These are phyloP conservation scores for Conistra vaccinii DNA, from an alignment of 2,888 invertebrate species.

Conservation along the genomic window DNA sequence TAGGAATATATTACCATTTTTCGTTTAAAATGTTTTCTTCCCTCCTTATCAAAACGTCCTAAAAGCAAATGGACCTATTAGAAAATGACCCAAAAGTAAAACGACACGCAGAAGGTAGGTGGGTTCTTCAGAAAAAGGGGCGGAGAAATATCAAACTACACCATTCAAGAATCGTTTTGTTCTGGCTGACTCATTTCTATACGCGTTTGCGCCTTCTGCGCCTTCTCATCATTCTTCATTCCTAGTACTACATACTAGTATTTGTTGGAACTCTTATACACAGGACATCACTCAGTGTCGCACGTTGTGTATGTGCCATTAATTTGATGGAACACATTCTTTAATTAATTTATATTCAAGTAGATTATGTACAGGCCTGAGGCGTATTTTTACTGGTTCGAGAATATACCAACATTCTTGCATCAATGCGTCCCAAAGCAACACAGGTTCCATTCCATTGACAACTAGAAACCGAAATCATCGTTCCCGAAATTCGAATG, in stretches of 20 bases:
- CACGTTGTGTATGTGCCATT: conserved; percentile 25
- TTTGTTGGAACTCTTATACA: conserved; percentile 1
- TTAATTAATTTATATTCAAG: conserved; percentile 15
- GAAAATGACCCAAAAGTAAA: too few species aligned
- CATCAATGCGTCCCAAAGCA: not conserved
- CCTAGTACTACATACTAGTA: not conserved
- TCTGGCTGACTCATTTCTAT: too few species aligned
- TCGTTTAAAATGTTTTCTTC: not conserved
- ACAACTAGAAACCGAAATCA: not conserved
- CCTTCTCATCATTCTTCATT: too few species aligned
- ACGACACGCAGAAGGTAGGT: not conserved
- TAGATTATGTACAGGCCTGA: not conserved
- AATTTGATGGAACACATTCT: conserved; percentile 29
- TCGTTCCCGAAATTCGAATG: not conserved
- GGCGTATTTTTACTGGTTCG: not conserved
- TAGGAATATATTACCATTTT: not conserved
- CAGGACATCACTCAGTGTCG: conserved; percentile 51
- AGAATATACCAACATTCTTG: not conserved
- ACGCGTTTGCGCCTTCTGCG: conserved; percentile 1
- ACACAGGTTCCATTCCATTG: not conserved
- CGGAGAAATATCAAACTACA: not conserved
- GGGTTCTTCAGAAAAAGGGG: not conserved
- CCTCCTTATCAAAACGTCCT: too few species aligned
- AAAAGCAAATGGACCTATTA: too few species aligned
- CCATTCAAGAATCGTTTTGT: not conserved